Conservation (phyloP, 2,797 vertebrate genomes). For the Chaetodon trifasciatus region DNA sequence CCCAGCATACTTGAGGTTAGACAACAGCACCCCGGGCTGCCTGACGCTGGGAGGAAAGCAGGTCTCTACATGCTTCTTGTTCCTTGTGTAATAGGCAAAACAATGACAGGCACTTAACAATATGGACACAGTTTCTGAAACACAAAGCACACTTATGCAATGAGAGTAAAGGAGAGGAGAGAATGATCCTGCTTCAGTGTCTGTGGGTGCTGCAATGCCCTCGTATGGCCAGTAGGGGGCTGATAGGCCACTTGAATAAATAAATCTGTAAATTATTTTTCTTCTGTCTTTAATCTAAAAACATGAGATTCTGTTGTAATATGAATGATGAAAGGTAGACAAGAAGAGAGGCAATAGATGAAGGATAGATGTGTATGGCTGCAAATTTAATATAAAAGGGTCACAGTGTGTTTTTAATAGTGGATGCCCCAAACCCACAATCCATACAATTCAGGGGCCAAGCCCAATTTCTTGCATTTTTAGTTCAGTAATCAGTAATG, state of each 20-base stretch:
- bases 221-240: conserved; percentile 47
- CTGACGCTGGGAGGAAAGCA: conserved; percentile 15
- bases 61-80: conserved; percentile 7
- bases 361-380: not conserved
- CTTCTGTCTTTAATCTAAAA: not conserved
- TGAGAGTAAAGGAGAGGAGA: not conserved
- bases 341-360: not conserved
- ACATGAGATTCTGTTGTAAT: not conserved
- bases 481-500: not conserved
- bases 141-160: not conserved
- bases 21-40: conserved; percentile 28
- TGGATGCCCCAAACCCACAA: not conserved
- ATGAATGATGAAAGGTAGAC: not conserved
- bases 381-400: not conserved
- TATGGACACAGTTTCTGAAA: not conserved
- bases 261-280: not conserved
- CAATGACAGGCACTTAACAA: not conserved
- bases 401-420: not conserved
- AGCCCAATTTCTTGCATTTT: not conserved
- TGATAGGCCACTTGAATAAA: not conserved
- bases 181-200: not conserved
- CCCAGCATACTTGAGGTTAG: conserved; percentile 32
- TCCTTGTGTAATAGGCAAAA: conserved; percentile 14
- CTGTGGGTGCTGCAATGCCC: conserved; percentile 10
- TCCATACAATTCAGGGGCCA: not conserved